Percentiles rank a stretch among this genome's conserved stretches.
Evolutionary conservation across 2,113 vertebrate genomes (phyloP).

Genomic region (Trematocara variabile): DNA sequence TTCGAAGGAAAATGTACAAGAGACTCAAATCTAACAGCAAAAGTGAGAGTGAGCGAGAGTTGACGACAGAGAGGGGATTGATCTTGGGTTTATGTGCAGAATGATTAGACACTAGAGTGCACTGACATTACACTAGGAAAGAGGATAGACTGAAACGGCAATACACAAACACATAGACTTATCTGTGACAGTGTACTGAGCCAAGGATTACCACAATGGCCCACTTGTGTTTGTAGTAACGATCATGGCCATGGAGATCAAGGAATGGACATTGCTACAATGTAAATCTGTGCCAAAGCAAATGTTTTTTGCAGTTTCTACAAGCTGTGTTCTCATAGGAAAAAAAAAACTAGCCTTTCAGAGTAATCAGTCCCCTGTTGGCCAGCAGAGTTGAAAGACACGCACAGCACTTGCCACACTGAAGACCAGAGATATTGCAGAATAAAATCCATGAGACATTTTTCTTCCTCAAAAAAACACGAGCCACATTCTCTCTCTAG

Average conservation of each 20-base stretch:
- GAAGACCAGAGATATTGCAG: slow-evolving; percentile 54
- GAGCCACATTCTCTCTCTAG: slow-evolving; percentile 59
- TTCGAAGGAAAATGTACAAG: slow-evolving; percentile 95
- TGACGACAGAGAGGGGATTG: slow-evolving; percentile 65
- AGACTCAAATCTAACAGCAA: slow-evolving; percentile 86
- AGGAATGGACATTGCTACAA: slow-evolving; percentile 70
- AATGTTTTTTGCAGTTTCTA: slow-evolving; percentile 80
- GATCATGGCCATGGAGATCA: slow-evolving; percentile 66
- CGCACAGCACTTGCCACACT: slow-evolving; percentile 58
- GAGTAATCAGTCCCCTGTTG: slow-evolving; percentile 70
- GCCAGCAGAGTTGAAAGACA: slow-evolving; percentile 66
- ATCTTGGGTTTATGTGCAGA: slow-evolving; percentile 59
- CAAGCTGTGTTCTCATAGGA: slow-evolving; percentile 74
- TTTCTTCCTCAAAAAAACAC: slow-evolving; percentile 52
- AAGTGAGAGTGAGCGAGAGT: slow-evolving; percentile 14
- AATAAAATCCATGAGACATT: slow-evolving; percentile 61
- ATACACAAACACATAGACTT: slow-evolving; percentile 72
- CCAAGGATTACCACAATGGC: slow-evolving; percentile 72
- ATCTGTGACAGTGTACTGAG: slow-evolving; percentile 64
- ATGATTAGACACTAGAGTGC: slow-evolving; percentile 68
- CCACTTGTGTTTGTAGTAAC: slow-evolving; percentile 70
- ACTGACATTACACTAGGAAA: slow-evolving; percentile 69
- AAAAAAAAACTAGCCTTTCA: slow-evolving; percentile 70
- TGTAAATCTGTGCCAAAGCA: slow-evolving; percentile 81
- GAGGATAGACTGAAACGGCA: slow-evolving; percentile 64